Evolutionary conservation across 2,888 invertebrate species (phyloP), one percentile per base, ranked within the genome.

Genomic region (Diadegma fenestrale): DNA sequence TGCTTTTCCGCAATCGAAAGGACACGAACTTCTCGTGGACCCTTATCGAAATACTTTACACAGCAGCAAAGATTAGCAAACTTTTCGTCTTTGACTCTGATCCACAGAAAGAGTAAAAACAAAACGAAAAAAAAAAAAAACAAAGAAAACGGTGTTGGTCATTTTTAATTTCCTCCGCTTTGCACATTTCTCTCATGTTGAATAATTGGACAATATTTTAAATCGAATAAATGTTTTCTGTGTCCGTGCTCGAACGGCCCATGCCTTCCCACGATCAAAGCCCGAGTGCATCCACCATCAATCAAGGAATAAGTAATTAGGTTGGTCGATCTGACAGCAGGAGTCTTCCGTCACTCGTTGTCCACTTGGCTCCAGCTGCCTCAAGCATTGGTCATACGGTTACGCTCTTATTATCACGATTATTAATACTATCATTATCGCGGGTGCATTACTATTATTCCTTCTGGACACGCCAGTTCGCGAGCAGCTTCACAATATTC

Each of bases 1-100:
- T 93, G 92, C 91, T 90, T 91, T 86, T 84, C 88, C 77, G 80
- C 58, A 69, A 89, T 88, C 89, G 87, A 88, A 80, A 77, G 61
- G 77, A 84, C 81, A 84, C 80, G 69, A 81, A 77, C 41, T 80
- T 84, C 68, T 73, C 14, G 58, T 73, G 73, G 66, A 84, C 80
- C 72, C 43, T 84, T 84, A 77, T 84, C 84, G 19, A 64, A 45
- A 63, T 71, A 51, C 19, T 71, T 81, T 71, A 71, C 82, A 76
- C 63, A 41, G 76, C 76, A 76, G 76, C 48, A 4, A 7, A 30
- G 48, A 76, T 76, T 64, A 76, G 64, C 64, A 22, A 76, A 63
- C 72, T 37, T 54, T 73, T 43, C 41, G n/a, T 41, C 14, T 54
- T 54, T 71, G 51, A 26, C 26, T 61, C 2, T 10, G 26, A 58